Evolutionary conservation across 64 coral and sea anemone genomes (phyloP).

Genomic region (Pocillopora damicornis): DNA sequence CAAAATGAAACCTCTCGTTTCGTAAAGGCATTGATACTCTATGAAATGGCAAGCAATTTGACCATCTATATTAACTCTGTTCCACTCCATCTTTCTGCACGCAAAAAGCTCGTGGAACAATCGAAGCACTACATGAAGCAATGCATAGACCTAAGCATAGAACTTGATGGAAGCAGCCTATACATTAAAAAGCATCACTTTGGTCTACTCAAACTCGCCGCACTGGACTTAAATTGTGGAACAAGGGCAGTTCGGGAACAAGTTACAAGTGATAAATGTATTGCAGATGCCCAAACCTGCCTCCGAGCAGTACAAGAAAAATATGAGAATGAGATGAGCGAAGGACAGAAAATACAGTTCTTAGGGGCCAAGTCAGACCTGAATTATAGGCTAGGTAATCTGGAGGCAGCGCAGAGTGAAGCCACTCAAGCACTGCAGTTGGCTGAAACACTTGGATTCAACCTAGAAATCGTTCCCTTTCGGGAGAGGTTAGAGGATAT

Average conservation of each 20-base stretch:
- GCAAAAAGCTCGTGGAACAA: slow-evolving; percentile 5
- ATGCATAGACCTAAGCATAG: slow-evolving; percentile 36
- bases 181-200: slow-evolving; percentile 62
- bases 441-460: slow-evolving; percentile 34
- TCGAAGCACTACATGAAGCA: slow-evolving; percentile 25
- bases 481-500: slow-evolving; percentile 37
- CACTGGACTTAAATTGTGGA: slow-evolving; percentile 54
- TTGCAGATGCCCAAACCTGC: slow-evolving; percentile 54
- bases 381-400: slow-evolving; percentile 19
- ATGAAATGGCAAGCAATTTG: slow-evolving; percentile 61
- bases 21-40: slow-evolving; percentile 41
- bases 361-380: slow-evolving; percentile 42
- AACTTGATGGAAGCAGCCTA: slow-evolving; percentile 24
- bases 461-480: slow-evolving; percentile 41
- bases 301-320: slow-evolving; percentile 16
- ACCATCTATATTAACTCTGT: slow-evolving; percentile 13
- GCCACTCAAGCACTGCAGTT: slow-evolving; percentile 15
- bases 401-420: neutral
- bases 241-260: slow-evolving; percentile 36
- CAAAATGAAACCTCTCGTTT: neutral
- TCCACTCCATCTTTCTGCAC: neutral
- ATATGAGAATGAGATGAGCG: slow-evolving; percentile 11
- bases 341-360: slow-evolving; percentile 43
- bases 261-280: neutral
- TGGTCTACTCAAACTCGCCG: slow-evolving; percentile 44